Conservation (phyloP, 2,797 vertebrate species). For the Gobio occitaniae region DNA sequence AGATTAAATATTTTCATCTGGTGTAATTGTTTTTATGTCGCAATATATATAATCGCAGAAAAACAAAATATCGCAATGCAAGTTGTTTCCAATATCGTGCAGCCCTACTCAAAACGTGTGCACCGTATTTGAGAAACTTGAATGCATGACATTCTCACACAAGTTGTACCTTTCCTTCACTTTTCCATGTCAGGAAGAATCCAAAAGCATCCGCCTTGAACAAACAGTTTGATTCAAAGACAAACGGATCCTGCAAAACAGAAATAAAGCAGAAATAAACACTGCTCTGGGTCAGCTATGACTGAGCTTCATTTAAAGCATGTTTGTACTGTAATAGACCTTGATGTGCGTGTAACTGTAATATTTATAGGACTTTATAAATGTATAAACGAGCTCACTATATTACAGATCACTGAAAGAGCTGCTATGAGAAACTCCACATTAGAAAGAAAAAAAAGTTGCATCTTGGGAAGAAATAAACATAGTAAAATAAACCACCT, state of each 20-base stretch:
- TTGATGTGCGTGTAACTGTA: not conserved
- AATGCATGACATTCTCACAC: not conserved
- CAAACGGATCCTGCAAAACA: conserved; percentile 87
- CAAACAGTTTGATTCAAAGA: conserved; percentile 94
- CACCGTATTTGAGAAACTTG: not conserved
- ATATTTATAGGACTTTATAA: not conserved
- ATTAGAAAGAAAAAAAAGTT: conserved; percentile 30
- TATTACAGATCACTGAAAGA: not conserved
- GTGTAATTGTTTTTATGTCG: too few species aligned
- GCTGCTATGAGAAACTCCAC: conserved; percentile 41
- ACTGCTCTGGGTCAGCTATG: not conserved
- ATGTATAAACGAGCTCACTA: not conserved
- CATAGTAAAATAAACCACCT: conserved; percentile 37
- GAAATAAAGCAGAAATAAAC: conserved; percentile 43
- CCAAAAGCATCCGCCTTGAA: conserved; percentile 95
- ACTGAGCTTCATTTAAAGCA: not conserved
- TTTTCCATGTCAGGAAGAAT: conserved; percentile 98
- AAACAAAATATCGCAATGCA: too few species aligned
- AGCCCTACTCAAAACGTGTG: too few species aligned
- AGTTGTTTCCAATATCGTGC: too few species aligned
- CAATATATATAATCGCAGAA: too few species aligned
- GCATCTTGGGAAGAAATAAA: conserved; percentile 47
- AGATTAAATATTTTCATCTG: too few species aligned
- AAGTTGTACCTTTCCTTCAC: conserved; percentile 93
- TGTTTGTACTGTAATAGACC: not conserved